Conservation (phyloP, 2,113 vertebrate genomes). For the Ahaetulla prasina region DNA sequence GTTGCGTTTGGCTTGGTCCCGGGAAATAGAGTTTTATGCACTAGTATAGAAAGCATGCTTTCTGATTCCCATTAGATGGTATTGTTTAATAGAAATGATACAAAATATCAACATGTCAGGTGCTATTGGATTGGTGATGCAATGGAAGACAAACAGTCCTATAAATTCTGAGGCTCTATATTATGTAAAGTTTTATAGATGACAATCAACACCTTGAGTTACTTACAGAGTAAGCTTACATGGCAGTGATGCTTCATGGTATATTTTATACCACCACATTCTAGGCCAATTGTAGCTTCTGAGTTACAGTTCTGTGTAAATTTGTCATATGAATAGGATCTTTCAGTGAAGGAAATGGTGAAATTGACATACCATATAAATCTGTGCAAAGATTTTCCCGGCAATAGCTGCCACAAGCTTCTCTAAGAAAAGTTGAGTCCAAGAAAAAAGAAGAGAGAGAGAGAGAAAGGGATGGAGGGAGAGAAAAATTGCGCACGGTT, state of each 20-base stretch:
- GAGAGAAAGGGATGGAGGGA: too few species aligned
- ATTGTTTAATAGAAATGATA: neutral
- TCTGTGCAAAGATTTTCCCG: neutral
- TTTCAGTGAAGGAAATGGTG: neutral
- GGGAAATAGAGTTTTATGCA: neutral
- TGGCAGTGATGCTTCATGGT: neutral
- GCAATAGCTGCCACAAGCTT: neutral
- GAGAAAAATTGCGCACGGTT: neutral
- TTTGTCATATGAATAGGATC: neutral
- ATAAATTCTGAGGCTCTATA: neutral
- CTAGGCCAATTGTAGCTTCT: neutral
- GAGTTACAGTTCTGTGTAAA: neutral
- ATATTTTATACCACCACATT: neutral
- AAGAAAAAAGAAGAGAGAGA: neutral
- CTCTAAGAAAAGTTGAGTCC: neutral
- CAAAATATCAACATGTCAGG: neutral
- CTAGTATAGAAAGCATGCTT: neutral
- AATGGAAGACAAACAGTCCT: neutral
- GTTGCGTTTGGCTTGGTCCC: neutral
- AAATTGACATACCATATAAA: neutral
- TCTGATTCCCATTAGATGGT: neutral
- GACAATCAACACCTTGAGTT: neutral
- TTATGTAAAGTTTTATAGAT: neutral
- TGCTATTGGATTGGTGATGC: neutral
- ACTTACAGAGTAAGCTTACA: neutral